Percentiles rank a stretch among this genome's conserved stretches.
Evolutionary conservation across 2,113 vertebrate genomes (phyloP).

Genomic region (Vicugna pacos): DNA sequence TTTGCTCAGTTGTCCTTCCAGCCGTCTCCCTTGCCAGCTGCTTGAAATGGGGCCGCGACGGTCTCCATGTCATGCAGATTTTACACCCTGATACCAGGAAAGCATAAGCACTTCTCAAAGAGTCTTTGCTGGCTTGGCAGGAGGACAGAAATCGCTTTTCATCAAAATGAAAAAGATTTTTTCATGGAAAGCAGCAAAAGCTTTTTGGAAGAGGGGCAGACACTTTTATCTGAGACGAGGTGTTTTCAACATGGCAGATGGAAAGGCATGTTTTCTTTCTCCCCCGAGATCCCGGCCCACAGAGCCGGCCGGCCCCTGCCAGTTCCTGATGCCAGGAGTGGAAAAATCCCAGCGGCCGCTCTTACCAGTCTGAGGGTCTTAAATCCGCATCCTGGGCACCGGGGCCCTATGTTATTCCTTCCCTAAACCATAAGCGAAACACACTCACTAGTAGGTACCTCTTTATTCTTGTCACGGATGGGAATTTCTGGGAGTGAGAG

Average conservation of each 20-base stretch:
- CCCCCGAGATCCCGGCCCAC: not conserved
- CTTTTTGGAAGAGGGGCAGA: not conserved
- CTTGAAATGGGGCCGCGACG: not conserved
- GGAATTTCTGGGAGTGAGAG: not conserved
- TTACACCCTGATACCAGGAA: slow-evolving; percentile 35
- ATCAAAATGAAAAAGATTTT: slow-evolving; percentile 10
- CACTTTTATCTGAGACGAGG: not conserved
- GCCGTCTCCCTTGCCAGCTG: not conserved
- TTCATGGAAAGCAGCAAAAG: slow-evolving; percentile 13
- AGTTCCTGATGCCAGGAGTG: accelerated
- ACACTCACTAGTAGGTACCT: not conserved
- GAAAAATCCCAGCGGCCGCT: accelerated
- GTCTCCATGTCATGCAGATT: not conserved
- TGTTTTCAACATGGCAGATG: not conserved
- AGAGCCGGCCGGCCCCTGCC: not conserved
- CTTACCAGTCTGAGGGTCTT: not conserved
- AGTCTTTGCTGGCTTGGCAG: slow-evolving; percentile 29
- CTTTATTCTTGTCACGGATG: not conserved
- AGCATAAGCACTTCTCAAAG: not conserved
- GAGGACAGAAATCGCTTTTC: slow-evolving; percentile 49
- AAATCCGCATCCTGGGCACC: not conserved
- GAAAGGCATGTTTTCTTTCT: not conserved
- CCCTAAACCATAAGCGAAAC: not conserved
- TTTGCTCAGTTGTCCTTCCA: not conserved
- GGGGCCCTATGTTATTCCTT: not conserved